A percentile compares a stretch with the other conserved stretches of the same genome.
These are phyloP conservation scores for Tinamus major DNA, from an alignment of 2,797 vertebrate genomes.

Conservation along the genomic window DNA sequence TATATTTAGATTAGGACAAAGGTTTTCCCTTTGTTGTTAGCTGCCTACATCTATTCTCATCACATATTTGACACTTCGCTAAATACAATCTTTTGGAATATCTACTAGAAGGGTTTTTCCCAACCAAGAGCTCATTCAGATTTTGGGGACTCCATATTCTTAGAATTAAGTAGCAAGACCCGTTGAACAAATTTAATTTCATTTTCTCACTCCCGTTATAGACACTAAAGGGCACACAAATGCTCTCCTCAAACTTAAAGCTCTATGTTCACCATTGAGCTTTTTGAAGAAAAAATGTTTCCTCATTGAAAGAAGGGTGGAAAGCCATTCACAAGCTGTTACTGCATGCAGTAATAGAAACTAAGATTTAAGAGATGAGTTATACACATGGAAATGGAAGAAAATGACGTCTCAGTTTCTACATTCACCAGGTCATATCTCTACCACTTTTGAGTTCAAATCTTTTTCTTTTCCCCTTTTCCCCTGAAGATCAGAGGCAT, in stretches of 20 bases:
- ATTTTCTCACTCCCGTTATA: not conserved
- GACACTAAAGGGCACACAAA: not conserved
- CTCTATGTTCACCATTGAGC: not conserved
- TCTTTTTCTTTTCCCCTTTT: not conserved
- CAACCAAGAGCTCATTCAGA: not conserved
- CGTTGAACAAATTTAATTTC: not conserved
- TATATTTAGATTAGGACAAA: not conserved
- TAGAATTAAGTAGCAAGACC: not conserved
- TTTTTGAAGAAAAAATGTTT: not conserved
- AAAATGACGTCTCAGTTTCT: not conserved
- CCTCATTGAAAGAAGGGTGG: not conserved
- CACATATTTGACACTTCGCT: not conserved
- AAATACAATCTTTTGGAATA: not conserved
- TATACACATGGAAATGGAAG: not conserved
- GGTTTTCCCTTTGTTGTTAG: not conserved
- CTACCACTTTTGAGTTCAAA: not conserved
- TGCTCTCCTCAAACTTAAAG: not conserved
- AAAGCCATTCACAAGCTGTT: not conserved
- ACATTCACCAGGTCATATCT: not conserved
- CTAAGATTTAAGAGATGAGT: not conserved
- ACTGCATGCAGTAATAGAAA: not conserved
- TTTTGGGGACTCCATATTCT: not conserved
- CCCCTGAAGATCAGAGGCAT: not conserved
- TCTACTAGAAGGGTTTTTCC: not conserved
- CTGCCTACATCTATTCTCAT: not conserved